phyloP scores from a whole-genome alignment of 2,888 invertebrate species.

The Digitonthophagus gazella region DNA sequence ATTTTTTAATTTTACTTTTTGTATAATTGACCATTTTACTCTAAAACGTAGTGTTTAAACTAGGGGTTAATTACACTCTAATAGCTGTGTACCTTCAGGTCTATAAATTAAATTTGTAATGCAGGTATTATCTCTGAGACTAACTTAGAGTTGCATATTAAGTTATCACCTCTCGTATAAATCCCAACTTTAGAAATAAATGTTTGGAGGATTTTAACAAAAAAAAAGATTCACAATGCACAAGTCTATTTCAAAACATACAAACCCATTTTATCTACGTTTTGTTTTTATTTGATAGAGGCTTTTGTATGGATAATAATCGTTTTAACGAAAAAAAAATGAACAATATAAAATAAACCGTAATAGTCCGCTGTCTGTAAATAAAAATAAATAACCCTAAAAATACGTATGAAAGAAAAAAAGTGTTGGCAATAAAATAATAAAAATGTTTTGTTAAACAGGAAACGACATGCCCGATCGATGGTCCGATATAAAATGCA shows the following conservation, averaged over 20 bases:
- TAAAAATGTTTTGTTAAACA: not conserved
- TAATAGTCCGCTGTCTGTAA: not conserved
- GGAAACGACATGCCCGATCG: not conserved
- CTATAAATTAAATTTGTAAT: too few species aligned
- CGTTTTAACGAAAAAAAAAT: not conserved
- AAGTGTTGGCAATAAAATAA: not conserved
- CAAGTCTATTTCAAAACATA: not conserved
- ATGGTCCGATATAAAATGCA: not conserved
- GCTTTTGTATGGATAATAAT: not conserved
- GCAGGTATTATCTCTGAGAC: too few species aligned
- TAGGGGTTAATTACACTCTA: not conserved
- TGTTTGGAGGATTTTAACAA: too few species aligned
- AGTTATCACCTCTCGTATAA: too few species aligned
- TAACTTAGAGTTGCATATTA: too few species aligned
- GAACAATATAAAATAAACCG: not conserved
- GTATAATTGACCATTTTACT: not conserved
- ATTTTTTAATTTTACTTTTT: not conserved
- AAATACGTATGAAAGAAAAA: not conserved
- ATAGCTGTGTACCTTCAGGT: not conserved
- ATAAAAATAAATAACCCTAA: not conserved
- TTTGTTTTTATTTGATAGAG: not conserved
- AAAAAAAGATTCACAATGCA: too few species aligned
- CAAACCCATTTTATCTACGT: not conserved
- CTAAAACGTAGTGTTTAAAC: not conserved
- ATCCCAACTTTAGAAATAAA: too few species aligned